These are phyloP conservation scores for Psophia crepitans DNA, from an alignment of 2,113 vertebrate genomes.

Conservation along the genomic window DNA sequence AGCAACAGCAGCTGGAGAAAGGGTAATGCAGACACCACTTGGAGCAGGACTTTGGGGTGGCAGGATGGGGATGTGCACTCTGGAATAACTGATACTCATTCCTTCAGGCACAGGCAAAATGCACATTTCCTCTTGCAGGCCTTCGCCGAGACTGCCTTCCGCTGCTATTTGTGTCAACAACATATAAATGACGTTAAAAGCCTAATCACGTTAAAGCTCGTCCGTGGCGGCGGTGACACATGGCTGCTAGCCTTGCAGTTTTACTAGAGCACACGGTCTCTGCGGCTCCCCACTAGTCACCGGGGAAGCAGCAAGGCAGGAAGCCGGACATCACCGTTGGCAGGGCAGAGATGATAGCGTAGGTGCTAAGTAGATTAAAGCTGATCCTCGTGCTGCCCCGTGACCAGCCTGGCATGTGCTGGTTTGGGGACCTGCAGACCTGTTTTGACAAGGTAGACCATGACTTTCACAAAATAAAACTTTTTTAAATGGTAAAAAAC, in stretches of 20 bases:
- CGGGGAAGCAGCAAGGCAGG: neutral
- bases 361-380: neutral
- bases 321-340: neutral
- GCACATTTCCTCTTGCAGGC: neutral
- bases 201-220: neutral
- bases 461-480: neutral
- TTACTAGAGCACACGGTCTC: neutral
- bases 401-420: neutral
- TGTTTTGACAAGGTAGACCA: neutral
- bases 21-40: neutral
- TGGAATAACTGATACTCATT: neutral
- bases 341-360: neutral
- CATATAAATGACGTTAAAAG: neutral
- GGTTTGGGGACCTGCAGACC: neutral
- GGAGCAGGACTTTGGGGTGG: neutral
- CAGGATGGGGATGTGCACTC: too few relatives aligned
- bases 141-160: neutral
- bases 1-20: neutral
- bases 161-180: neutral
- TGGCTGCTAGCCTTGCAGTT: neutral
- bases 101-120: neutral
- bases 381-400: fast-evolving
- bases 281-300: neutral
- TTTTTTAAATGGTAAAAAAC: neutral
- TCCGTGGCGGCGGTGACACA: fast-evolving